Base-by-base conservation (phyloP, 2,113 vertebrate genomes). In the Cyprinodon tularosa region DNA sequence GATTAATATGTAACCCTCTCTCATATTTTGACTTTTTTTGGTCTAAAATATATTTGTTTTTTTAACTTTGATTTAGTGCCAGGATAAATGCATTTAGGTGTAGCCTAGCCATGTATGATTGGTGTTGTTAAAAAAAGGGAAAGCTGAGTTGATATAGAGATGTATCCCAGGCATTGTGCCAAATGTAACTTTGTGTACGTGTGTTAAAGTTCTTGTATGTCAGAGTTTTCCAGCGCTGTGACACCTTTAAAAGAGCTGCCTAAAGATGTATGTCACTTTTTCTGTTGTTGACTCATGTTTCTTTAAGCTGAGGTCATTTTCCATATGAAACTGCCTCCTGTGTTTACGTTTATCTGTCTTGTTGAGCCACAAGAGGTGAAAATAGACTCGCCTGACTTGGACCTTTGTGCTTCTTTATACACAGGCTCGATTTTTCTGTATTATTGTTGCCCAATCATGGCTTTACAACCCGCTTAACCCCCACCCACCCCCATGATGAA, bases 271-370 rank as follows among this genome's bases (percentile, higher is more conserved):
- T 57, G 79, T 62, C 17, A 47, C 38, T 38, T 29, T 44, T 44
- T 50, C 57, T 45, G 64, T 59, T 66, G n/a, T 60, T 67, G 36
- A 78, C 66, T 79, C 15, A 0, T 47, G 47, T 77, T 69, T 62
- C 50, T 50, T 9, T 12, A 61, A 63, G 66, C 17, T 92, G 85
- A 89, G 76, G 12, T 90, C 66, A 87, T 88, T 86, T 88, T 84
- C 85, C 77, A 78, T 48, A 37, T 14, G 69, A 73, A 81, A 70
- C 66, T 22, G 69, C 62, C 62, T 40, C 29, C 57, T 62, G 39
- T 72, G 71, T 66, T 62, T 44, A 12, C 36, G 69, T 82, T 66
- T 50, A 63, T 45, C 44, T 10, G 3, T 9, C 9, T 14, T 29
- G 60, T 4, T 15, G 48, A 73, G 59, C 63, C 36, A 29, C 20